Evolutionary conservation across 2,888 invertebrate genomes (phyloP), one percentile per base, ranked within the genome.

Genomic region (Auanema sp.): DNA sequence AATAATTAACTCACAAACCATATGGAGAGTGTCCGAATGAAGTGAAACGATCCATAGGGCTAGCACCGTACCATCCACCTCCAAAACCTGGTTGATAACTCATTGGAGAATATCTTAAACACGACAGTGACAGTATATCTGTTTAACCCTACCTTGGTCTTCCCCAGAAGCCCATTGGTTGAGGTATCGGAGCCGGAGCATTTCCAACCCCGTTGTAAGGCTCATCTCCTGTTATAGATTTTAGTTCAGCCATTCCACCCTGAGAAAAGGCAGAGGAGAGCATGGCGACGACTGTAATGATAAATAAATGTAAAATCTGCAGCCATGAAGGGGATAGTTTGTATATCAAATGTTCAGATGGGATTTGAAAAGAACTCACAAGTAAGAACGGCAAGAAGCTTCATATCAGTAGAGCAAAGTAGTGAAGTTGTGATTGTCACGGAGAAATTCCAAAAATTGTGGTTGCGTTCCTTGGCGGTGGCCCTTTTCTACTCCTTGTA

Each of bases 161-260:
- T 24, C 74, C 74, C 74, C 74, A 74, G 69, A 74, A 74, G 25
- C 74, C 74, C 74, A 74, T 74, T 23, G 74, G 74, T 41, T 70
- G 69, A 6, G 68, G 68, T 47, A 70, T 61, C 12, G 69, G 71
- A 16, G 71, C 74, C n/a, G 74, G 74, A 2, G 68, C 74, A 64
- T 74, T 74, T 25, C 74, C 74, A 40, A 68, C 66, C 14, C 74
- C 74, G 41, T 58, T 54, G 43, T 74, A 74, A 21, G 71, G 74
- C 16, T 68, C 71, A 61, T 74, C 74, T 12, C 69, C 69, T 40
- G 74, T 74, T 25, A 74, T 74, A 8, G 71, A 66, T 51, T 74
- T 74, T 52, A 74, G 52, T 53, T 74, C 74, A 12, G 74, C 74
- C 71, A 74, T 71, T 21, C 74, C 74, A 11, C 74, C 68, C n/a